Evolutionary conservation across 1,140 invertebrate species (phyloP).

Genomic region (Drosophila paulistorum): DNA sequence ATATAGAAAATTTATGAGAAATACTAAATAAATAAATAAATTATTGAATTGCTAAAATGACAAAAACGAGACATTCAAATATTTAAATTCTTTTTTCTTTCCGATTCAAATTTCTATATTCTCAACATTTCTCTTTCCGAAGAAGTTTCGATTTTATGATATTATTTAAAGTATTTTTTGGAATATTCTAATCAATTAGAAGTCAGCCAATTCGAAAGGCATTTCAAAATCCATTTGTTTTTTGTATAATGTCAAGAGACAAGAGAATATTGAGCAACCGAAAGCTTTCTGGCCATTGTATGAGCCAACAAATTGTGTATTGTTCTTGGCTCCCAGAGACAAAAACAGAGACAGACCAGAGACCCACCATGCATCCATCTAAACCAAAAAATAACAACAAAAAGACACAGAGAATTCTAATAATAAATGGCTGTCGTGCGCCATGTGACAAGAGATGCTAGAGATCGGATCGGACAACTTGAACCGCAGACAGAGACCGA

Average conservation of each 20-base stretch:
- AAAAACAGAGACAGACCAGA: background rate
- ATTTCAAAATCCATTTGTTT: no score
- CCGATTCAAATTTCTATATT: no score
- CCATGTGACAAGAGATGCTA: slow-evolving; percentile 66
- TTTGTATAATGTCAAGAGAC: background rate
- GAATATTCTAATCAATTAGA: no score
- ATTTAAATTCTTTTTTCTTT: no score
- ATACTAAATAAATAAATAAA: slow-evolving; percentile 82
- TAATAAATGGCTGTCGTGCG: slow-evolving; percentile 69
- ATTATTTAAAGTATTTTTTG: no score
- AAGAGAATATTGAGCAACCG: background rate
- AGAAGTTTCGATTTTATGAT: no score
- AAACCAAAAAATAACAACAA: slow-evolving; percentile 25
- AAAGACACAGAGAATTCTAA: slow-evolving; percentile 47
- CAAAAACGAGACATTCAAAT: slow-evolving; percentile 12
- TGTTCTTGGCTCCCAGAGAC: slow-evolving; percentile 27
- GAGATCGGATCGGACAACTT: slow-evolving; percentile 43
- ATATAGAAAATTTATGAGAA: slow-evolving; percentile 78
- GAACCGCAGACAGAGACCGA: slow-evolving; percentile 16
- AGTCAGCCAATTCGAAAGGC: no score
- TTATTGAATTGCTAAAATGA: slow-evolving; percentile 77
- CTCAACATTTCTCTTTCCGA: no score
- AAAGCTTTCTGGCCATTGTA: background rate
- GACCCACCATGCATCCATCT: background rate
- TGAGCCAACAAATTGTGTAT: slow-evolving; percentile 37